Conservation (phyloP, 2,113 vertebrate species). For the Lichenostomus cassidix region DNA sequence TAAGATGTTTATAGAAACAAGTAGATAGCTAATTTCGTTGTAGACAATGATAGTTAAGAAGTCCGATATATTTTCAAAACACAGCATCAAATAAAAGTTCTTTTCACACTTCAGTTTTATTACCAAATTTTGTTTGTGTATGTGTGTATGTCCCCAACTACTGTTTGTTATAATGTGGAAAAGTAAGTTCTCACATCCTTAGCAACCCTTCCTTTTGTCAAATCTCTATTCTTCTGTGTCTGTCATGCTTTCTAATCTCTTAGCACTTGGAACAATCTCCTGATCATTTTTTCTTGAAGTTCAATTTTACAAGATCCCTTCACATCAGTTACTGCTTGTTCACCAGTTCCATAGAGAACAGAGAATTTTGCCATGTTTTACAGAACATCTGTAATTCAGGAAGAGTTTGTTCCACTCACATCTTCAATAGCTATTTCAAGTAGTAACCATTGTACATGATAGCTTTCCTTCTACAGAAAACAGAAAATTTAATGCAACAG, state of each 20-base stretch:
- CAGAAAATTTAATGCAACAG: neutral
- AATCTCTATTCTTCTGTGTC: neutral
- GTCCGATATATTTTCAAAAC: neutral
- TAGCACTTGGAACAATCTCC: neutral
- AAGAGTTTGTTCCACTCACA: neutral
- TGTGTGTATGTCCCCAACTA: neutral
- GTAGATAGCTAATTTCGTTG: neutral
- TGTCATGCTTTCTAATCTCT: neutral
- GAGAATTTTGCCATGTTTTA: neutral
- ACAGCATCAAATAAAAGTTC: neutral
- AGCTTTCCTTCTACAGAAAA: neutral
- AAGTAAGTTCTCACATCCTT: neutral
- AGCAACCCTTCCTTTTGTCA: neutral
- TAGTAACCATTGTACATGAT: neutral
- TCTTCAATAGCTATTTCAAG: neutral
- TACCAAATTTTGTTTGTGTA: neutral
- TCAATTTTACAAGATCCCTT: neutral
- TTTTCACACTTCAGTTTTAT: neutral
- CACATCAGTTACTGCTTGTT: fast-evolving
- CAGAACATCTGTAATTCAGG: neutral
- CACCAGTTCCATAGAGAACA: neutral
- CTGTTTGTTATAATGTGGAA: neutral
- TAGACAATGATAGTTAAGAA: neutral
- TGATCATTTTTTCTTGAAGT: neutral
- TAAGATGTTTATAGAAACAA: neutral